Conservation (phyloP, 2,888 invertebrate genomes). For the Drosophila mayaguana region DNA sequence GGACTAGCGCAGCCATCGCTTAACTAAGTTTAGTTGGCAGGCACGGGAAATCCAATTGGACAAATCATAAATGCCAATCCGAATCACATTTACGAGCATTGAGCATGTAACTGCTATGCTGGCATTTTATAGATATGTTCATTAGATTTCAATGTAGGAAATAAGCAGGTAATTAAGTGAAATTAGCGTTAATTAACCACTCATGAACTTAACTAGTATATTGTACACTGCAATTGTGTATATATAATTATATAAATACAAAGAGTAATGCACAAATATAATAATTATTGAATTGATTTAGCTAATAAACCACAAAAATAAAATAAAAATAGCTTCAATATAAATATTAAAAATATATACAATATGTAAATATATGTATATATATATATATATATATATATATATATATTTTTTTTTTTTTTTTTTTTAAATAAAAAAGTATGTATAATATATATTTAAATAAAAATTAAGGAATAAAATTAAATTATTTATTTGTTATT, state of each 20-base stretch:
- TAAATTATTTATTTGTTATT: background rate
- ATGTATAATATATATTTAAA: too few species aligned
- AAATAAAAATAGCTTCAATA: too few species aligned
- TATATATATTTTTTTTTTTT: too few species aligned
- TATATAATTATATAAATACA: background rate
- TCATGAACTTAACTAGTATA: background rate
- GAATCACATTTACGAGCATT: background rate
- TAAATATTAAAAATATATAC: too few species aligned
- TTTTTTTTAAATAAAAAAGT: too few species aligned
- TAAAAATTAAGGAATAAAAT: too few species aligned
- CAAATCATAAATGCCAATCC: background rate
- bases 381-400: too few species aligned
- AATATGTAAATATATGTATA: too few species aligned
- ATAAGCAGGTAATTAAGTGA: background rate
- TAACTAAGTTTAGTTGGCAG: background rate
- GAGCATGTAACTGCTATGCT: background rate
- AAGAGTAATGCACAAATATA: too few species aligned
- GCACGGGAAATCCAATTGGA: conserved; percentile 2
- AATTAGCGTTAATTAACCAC: background rate
- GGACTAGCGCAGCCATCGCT: background rate
- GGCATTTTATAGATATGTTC: background rate
- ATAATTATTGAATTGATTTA: too few species aligned
- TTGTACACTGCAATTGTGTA: background rate
- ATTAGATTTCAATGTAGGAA: background rate
- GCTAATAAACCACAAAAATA: too few species aligned